Base-by-base conservation (phyloP, 2,888 invertebrate species). In the Ectemnius lituratus region DNA sequence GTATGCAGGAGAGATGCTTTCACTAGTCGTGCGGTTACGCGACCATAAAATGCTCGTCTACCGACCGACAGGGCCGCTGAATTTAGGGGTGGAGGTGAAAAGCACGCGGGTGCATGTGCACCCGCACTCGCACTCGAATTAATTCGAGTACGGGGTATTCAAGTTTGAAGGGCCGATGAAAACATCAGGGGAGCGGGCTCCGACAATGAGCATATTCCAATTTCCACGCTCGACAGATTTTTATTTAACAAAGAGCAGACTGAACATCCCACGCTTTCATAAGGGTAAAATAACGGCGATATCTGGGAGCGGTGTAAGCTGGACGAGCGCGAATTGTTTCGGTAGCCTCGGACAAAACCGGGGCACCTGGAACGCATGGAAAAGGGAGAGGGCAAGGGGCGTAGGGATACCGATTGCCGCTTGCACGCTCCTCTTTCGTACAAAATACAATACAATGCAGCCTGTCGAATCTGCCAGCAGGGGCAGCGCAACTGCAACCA, bases 151-250 rank as follows among this genome's bases (percentile, higher is more conserved):
- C 23, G 57, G 45, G 56, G 79, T 67, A 72, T 72, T 76, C 73
- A 68, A 70, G 74, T 70, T 70, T 76, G 69, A 73, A 70, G 65
- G 47, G 67, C 46, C 70, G 69, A 76, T 79, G 74, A 70, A 82
- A 79, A 76, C 62, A 45, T 49, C 69, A 59, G 62, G 62, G 71
- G 62, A 27, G 62, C 65, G 56, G 57, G 46, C 18, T 59, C 28
- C 11, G 73, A 71, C 80, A 80, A 81, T 75, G 73, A 78, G 64
- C 60, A 65, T 80, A 72, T 79, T 79, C 80, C 74, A 79, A 37
- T 76, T 81, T 76, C 72, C 64, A 57, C 69, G 70, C 59, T 74
- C 62, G 47, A 49, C 49, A 59, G 71, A 76, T 69, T 74, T 80
- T 81, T 57, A 77, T 73, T 72, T 63, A 80, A 79, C 72, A 74